phyloP scores from a whole-genome alignment of 1,140 invertebrate species.

The Druon quercuslanigerum region DNA sequence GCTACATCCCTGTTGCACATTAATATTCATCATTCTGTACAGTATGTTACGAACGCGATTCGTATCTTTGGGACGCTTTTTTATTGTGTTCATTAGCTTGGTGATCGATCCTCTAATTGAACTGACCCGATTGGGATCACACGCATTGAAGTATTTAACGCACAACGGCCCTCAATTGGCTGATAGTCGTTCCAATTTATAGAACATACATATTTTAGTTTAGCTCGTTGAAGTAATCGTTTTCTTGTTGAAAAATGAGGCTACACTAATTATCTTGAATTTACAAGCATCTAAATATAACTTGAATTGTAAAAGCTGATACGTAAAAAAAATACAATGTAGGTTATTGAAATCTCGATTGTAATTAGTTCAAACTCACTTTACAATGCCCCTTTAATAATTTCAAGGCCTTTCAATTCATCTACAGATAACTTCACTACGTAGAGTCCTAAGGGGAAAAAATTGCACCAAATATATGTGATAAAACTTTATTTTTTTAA shows the following conservation, averaged over 20 bases:
- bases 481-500: too few relatives aligned
- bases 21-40: neutral
- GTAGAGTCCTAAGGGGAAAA: too few relatives aligned
- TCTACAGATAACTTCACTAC: too few relatives aligned
- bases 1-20: neutral
- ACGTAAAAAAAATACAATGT: too few relatives aligned
- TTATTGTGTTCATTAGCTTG: slow-evolving; percentile 42
- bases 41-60: neutral
- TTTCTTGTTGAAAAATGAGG: neutral
- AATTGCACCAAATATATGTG: too few relatives aligned
- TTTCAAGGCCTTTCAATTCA: too few relatives aligned
- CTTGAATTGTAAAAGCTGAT: too few relatives aligned
- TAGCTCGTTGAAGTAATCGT: neutral
- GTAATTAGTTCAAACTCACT: too few relatives aligned
- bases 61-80: slow-evolving; percentile 2
- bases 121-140: slow-evolving; percentile 47
- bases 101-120: slow-evolving; percentile 53
- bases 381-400: too few relatives aligned
- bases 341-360: too few relatives aligned
- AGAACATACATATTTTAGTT: neutral
- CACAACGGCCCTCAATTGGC: slow-evolving; percentile 45
- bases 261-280: neutral
- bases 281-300: too few relatives aligned
- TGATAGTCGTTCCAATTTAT: slow-evolving; percentile 21
- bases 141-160: slow-evolving; percentile 56